Evolutionary conservation across 2,797 vertebrate genomes (phyloP).

Genomic region (Chloroceryle amazona): DNA sequence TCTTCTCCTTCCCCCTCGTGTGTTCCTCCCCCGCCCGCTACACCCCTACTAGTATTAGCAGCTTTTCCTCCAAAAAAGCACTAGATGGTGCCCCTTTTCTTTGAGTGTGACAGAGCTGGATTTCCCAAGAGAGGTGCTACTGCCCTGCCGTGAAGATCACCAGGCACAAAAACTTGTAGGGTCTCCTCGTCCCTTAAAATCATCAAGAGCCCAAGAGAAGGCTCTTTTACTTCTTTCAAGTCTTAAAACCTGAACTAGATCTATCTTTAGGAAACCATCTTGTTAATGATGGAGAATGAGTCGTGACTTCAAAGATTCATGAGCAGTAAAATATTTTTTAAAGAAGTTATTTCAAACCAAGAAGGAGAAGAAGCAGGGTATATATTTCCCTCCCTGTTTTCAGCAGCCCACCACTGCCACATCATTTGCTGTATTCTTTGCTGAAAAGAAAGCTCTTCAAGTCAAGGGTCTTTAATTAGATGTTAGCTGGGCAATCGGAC

Average conservation of each 20-base stretch:
- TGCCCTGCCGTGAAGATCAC: constrained; percentile 37
- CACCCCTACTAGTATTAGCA: constrained; percentile 21
- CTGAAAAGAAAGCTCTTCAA: constrained; percentile 22
- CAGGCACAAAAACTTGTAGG: not conserved
- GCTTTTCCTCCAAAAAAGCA: constrained; percentile 90
- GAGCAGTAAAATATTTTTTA: not conserved
- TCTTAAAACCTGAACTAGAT: not conserved
- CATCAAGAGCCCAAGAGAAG: not conserved
- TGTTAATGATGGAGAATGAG: not conserved
- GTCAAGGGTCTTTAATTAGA: constrained; percentile 31
- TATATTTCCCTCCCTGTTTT: not conserved
- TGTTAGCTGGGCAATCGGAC: not conserved
- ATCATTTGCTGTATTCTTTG: not conserved
- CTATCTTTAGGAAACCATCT: not conserved
- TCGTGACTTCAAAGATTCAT: not conserved
- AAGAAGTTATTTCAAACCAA: not conserved
- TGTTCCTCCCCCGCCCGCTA: not conserved
- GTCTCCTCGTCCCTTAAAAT: constrained; percentile 19
- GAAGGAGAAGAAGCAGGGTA: not conserved
- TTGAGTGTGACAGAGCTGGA: constrained; percentile 71
- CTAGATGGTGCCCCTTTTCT: constrained; percentile 97
- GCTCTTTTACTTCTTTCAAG: not conserved
- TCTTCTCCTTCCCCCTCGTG: not conserved
- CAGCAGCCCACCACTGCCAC: not conserved
- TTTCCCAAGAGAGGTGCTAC: constrained; percentile 69